Evolutionary conservation across 1,140 invertebrate species (phyloP).

Genomic region (Limonius californicus): DNA sequence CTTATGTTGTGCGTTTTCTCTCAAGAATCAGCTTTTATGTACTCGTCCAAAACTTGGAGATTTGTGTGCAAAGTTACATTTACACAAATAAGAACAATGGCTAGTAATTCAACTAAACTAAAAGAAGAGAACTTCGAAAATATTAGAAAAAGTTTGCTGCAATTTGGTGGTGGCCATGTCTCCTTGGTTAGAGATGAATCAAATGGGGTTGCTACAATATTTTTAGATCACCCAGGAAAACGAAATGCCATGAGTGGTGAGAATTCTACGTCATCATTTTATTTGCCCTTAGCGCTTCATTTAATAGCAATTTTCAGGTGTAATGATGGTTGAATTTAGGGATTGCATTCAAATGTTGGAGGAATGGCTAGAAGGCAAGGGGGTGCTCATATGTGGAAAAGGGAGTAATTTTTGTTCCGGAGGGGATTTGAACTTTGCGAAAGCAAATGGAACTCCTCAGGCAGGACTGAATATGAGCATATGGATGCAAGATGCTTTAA

Average conservation of each 20-base stretch:
- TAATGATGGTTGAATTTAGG: conserved; percentile 59
- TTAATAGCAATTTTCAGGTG: conserved; percentile 48
- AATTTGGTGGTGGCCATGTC: conserved; percentile 46
- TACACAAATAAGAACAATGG: no score
- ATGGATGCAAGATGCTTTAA: conserved; percentile 53
- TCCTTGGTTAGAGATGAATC: conserved; percentile 47
- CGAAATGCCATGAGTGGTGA: conserved; percentile 52
- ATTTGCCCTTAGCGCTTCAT: no score
- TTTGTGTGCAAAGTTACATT: no score
- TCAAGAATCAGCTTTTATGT: no score
- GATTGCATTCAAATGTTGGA: conserved; percentile 50
- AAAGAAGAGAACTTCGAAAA: no score
- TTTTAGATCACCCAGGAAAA: conserved; percentile 48
- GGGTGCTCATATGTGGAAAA: conserved; percentile 51
- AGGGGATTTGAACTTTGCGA: conserved; percentile 54
- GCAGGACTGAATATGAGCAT: conserved; percentile 50
- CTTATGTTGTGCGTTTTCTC: no score
- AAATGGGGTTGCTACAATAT: conserved; percentile 50
- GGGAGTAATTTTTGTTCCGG: conserved; percentile 58
- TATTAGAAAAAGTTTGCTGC: no score
- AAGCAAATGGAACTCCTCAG: conserved; percentile 39
- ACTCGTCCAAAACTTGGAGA: no score
- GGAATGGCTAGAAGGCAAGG: conserved; percentile 54
- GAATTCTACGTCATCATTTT: no score
- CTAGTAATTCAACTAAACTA: no score